Evolutionary conservation across 2,888 invertebrate species (phyloP).

Genomic region (Bhutanitis thaidina): DNA sequence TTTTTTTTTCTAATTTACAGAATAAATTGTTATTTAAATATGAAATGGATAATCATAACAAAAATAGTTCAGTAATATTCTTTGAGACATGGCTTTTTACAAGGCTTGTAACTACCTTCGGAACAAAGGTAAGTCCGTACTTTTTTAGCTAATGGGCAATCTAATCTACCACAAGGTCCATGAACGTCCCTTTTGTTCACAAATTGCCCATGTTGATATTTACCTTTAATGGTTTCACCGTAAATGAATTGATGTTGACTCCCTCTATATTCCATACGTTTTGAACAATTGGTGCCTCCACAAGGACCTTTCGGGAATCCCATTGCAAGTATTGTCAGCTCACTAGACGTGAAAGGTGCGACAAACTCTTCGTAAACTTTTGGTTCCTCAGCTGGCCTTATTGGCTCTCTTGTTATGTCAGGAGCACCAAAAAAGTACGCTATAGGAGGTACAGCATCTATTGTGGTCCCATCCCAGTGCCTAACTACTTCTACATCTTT

Average conservation of each 20-base stretch:
- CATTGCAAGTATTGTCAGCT: constrained; percentile 68
- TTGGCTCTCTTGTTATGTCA: constrained; percentile 61
- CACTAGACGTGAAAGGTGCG: constrained; percentile 62
- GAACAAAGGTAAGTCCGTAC: constrained; percentile 54
- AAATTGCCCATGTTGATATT: constrained; percentile 65
- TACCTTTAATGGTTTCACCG: constrained; percentile 60
- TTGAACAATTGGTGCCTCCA: constrained; percentile 70
- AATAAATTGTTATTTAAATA: no score
- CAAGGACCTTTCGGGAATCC: constrained; percentile 74
- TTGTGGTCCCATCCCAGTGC: constrained; percentile 68
- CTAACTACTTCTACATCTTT: constrained; percentile 70
- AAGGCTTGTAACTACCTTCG: constrained; percentile 66
- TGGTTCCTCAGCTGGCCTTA: constrained; percentile 47
- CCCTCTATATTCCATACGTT: constrained; percentile 67
- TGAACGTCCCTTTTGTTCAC: constrained; percentile 70
- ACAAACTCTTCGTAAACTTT: constrained; percentile 58
- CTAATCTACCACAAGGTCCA: constrained; percentile 69
- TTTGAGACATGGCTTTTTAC: constrained; percentile 61
- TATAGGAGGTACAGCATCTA: constrained; percentile 61
- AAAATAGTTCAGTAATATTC: constrained; percentile 51
- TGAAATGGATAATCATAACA: no score
- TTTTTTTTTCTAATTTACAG: no score
- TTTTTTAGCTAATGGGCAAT: constrained; percentile 70
- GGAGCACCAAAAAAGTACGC: constrained; percentile 69
- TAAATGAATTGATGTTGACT: constrained; percentile 69